Evolutionary conservation across 2,113 vertebrate species (phyloP).

Genomic region (Tragelaphus scriptus): DNA sequence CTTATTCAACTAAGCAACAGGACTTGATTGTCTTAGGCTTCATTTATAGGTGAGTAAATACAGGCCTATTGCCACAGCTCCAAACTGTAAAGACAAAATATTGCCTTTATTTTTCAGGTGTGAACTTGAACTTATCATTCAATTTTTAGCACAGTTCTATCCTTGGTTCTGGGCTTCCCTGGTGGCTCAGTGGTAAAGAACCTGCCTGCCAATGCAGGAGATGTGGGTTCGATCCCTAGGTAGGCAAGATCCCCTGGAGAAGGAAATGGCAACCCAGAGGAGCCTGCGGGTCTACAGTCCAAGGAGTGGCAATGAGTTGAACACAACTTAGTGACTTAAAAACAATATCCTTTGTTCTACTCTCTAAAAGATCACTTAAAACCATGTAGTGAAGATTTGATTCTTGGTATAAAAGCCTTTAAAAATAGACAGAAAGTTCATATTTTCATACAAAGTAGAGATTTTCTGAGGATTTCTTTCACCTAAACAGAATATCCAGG

Average conservation of each 20-base stretch:
- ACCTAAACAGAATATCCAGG: background rate
- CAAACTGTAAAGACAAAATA: background rate
- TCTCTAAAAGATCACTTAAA: background rate
- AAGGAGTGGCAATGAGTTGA: background rate
- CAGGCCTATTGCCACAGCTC: background rate
- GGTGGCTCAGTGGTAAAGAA: background rate
- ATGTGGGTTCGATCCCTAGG: background rate
- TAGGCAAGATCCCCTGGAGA: background rate
- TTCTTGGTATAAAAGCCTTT: background rate
- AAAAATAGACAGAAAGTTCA: background rate
- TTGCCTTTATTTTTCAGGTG: background rate
- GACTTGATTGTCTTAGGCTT: background rate
- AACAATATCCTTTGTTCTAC: background rate
- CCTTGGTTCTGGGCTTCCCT: background rate
- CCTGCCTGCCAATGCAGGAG: background rate
- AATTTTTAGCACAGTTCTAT: background rate
- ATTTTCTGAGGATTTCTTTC: background rate
- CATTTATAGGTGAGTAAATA: background rate
- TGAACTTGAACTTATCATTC: constrained; percentile 1
- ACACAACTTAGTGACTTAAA: background rate
- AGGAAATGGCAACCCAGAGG: background rate
- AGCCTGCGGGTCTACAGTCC: background rate
- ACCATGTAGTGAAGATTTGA: background rate
- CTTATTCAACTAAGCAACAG: background rate
- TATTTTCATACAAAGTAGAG: background rate